Base-by-base conservation (phyloP, 2,888 invertebrate species). In the Agrilus cyanescens region DNA sequence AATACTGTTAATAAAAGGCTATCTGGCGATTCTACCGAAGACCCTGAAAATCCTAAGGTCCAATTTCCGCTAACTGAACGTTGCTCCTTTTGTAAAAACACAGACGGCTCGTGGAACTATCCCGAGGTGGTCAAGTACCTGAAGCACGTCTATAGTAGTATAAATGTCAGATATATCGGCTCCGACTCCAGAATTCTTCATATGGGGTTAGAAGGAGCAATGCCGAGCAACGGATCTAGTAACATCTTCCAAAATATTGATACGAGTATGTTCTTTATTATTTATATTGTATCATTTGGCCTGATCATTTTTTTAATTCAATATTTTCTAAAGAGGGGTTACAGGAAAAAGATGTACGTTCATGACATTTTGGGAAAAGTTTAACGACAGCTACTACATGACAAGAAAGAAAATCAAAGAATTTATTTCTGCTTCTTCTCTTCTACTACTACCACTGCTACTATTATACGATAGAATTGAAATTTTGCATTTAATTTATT, bases 1-100 rank as follows among this genome's bases (percentile, higher is more conserved):
- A 97, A 97, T 63, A 80, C 82, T 65, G 96, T 91, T 0, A 98
- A 98, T 64, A 70, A 80, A 50, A 76, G 96, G 51, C 70, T 98
- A 18, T 75, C 85, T 15, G 87, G 89, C 1, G 91, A 94, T 63
- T 50, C 68, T 4, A 87, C 91, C 1, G 95, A 96, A 66, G 97
- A 98, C 69, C 91, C 95, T 0, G 65, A 74, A 41, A 80, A 82
- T 65, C 91, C 87, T 0, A 98, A 98, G 67, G 70, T 83, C 44
- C 88, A 90, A 63, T 98, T 89, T 63, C 98, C 98, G 0, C 53
- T 80, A 52, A 57, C 63, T 2, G 57, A 64, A 4, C 70, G 75
- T 44, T 96, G 96, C 64, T 70, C 77, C 0, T 64, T 69, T 33
- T 93, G 93, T 60, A 70, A 74, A 51, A 64, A 72, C 20, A 52